Percentiles rank a stretch among this genome's conserved stretches.
These are phyloP conservation scores for Rotaria magnacalcarata DNA, from an alignment of 2,888 invertebrate genomes.

Conservation along the genomic window DNA sequence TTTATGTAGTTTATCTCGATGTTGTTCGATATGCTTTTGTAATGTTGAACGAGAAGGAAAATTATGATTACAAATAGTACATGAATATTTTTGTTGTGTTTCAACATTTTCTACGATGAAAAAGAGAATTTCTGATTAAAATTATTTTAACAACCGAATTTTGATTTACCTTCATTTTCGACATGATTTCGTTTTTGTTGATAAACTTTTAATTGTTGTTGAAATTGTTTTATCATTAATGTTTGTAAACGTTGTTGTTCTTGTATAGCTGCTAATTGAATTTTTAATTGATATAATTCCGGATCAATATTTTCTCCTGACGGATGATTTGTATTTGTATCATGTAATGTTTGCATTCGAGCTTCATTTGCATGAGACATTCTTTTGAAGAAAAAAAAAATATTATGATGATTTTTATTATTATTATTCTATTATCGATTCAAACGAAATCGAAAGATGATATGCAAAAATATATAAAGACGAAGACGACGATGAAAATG, in stretches of 20 bases:
- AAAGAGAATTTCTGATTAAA: background rate
- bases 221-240: constrained; percentile 41
- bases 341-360: constrained; percentile 26
- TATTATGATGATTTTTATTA: background rate
- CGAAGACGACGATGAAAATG: constrained; percentile 6
- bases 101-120: background rate
- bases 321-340: background rate
- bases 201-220: constrained; percentile 33
- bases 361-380: background rate
- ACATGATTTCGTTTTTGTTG: constrained; percentile 17
- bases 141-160: background rate
- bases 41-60: background rate
- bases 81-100: background rate
- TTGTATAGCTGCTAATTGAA: constrained; percentile 39
- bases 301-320: constrained; percentile 15
- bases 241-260: constrained; percentile 40
- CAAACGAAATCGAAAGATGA: background rate
- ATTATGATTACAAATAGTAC: background rate
- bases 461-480: background rate
- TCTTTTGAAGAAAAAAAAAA: background rate
- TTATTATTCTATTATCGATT: background rate
- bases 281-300: constrained; percentile 38
- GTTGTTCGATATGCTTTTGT: constrained; percentile 10
- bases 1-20: background rate
- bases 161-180: constrained; percentile 1